phyloP scores from a whole-genome alignment of 2,888 invertebrate genomes.

The Agrotis clavis region DNA sequence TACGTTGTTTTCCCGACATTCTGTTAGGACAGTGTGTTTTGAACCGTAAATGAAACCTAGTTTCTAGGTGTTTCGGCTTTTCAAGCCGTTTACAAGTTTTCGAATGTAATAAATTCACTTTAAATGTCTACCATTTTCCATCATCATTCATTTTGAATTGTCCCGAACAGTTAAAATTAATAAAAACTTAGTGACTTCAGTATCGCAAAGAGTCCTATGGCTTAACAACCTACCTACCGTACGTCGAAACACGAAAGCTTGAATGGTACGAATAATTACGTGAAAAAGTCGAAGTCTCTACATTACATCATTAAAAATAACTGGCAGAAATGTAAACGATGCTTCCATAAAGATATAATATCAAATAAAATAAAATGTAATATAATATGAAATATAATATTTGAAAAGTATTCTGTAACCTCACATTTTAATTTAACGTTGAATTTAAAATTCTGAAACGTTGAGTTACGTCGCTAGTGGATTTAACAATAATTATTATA shows the following conservation, averaged over 20 bases:
- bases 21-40: too few relatives aligned
- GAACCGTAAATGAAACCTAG: too few relatives aligned
- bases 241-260: not conserved
- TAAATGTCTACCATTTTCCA: too few relatives aligned
- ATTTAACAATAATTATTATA: too few relatives aligned
- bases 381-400: not conserved
- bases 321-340: conserved; percentile 4
- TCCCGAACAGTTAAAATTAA: not conserved
- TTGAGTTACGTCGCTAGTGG: too few relatives aligned
- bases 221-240: not conserved
- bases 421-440: not conserved
- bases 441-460: not conserved
- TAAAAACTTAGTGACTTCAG: too few relatives aligned
- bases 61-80: too few relatives aligned
- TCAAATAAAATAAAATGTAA: not conserved
- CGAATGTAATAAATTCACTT: too few relatives aligned
- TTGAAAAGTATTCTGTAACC: not conserved
- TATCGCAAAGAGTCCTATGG: not conserved
- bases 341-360: not conserved
- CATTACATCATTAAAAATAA: conserved; percentile 47
- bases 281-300: conserved; percentile 4
- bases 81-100: not conserved
- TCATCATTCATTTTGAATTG: too few relatives aligned
- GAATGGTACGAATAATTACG: conserved; percentile 14
- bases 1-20: too few relatives aligned